These are phyloP conservation scores for Aspidiotus rigidus DNA, from an alignment of 2,888 invertebrate genomes.

Conservation along the genomic window DNA sequence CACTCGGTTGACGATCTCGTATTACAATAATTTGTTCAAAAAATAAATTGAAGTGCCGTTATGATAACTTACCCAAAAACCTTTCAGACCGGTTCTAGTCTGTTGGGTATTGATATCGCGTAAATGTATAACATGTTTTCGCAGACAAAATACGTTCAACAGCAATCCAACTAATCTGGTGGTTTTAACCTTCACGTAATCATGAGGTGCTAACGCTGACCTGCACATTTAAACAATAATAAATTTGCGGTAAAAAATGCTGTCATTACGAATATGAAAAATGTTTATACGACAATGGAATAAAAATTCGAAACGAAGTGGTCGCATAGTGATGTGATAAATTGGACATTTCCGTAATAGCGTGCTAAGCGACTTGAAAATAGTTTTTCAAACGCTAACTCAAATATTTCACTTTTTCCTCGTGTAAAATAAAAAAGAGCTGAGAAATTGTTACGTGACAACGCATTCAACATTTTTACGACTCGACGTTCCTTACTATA, in stretches of 20 bases:
- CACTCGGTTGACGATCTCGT: background rate
- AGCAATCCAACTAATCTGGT: slow-evolving; percentile 76
- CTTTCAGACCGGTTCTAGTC: slow-evolving; percentile 81
- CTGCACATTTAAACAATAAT: slow-evolving; percentile 43
- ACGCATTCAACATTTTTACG: no score
- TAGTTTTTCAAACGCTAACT: no score
- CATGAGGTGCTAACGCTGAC: slow-evolving; percentile 56
- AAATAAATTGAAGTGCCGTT: background rate
- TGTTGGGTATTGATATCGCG: slow-evolving; percentile 77
- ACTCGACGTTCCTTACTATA: no score
- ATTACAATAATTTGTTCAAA: background rate
- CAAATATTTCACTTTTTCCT: no score
- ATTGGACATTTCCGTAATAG: no score
- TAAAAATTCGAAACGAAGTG: no score
- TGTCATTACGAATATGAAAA: background rate
- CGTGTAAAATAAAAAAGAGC: no score
- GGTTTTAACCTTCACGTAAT: slow-evolving; percentile 68
- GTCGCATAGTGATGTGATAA: no score
- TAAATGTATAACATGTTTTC: slow-evolving; percentile 70
- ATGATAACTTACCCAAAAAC: slow-evolving; percentile 65
- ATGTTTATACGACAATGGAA: background rate
- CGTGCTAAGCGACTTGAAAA: no score
- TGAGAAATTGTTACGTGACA: no score
- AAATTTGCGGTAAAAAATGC: background rate
- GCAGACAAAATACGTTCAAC: slow-evolving; percentile 64